These are phyloP conservation scores for Procavia capensis DNA, from an alignment of 2,113 vertebrate species.

Conservation along the genomic window DNA sequence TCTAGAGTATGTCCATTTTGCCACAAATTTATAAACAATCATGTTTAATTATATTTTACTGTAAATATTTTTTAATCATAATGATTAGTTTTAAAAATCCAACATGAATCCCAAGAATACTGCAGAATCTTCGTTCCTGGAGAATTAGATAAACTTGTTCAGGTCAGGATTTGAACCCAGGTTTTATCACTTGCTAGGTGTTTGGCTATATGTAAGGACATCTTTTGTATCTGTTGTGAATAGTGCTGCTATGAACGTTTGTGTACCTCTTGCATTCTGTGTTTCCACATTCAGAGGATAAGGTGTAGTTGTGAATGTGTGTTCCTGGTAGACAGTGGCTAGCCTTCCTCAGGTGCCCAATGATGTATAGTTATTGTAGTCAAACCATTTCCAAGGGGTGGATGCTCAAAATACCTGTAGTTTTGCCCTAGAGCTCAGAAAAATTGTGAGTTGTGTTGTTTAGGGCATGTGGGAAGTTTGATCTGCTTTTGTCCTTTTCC, in stretches of 20 bases:
- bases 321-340: neutral
- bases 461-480: neutral
- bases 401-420: neutral
- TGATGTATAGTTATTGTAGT: neutral
- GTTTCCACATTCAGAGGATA: neutral
- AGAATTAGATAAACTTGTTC: neutral
- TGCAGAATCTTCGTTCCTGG: neutral
- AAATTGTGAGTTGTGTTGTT: neutral
- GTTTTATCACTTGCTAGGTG: neutral
- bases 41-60: constrained; percentile 13
- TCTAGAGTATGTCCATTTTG: neutral
- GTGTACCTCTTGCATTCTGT: neutral
- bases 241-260: neutral
- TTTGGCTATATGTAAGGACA: neutral
- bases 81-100: constrained; percentile 7
- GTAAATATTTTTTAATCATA: constrained; percentile 9
- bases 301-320: neutral
- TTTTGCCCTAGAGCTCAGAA: neutral
- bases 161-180: neutral
- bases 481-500: neutral
- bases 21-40: neutral
- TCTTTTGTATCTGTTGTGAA: neutral
- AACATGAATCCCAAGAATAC: neutral
- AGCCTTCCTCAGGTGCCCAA: neutral
- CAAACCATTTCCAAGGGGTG: neutral